Conservation (phyloP, 2,113 vertebrate genomes). For the Pitta sordida region DNA sequence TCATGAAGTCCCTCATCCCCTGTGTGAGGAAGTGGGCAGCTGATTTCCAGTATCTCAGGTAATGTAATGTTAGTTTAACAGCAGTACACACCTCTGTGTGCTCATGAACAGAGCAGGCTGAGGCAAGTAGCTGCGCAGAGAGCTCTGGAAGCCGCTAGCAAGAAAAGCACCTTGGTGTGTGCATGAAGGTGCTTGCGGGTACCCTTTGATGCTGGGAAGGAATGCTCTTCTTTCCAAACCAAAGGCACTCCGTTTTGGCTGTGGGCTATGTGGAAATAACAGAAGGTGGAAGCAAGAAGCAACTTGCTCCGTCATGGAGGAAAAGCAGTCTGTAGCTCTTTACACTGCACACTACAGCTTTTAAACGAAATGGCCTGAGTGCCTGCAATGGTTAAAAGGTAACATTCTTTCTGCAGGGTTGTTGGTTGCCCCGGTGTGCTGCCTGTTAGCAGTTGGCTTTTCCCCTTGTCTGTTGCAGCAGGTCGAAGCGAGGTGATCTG, state of each 20-base stretch:
- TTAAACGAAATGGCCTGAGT: not conserved
- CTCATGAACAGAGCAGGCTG: not conserved
- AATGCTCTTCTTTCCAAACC: not conserved
- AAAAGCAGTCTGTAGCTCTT: not conserved
- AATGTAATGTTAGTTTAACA: not conserved
- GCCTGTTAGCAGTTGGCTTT: not conserved
- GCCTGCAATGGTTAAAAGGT: not conserved
- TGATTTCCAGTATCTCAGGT: slow-evolving; percentile 35
- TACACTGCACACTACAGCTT: not conserved
- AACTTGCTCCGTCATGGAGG: slow-evolving; percentile 1
- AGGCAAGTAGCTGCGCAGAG: not conserved
- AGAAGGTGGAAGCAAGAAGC: slow-evolving; percentile 39
- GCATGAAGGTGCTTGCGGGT: not conserved
- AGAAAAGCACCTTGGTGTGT: not conserved
- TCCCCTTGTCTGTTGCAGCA: not conserved
- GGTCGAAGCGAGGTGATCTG: not conserved
- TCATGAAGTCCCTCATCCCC: not conserved
- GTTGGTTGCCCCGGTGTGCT: not conserved
- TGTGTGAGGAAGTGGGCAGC: not conserved
- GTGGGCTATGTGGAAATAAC: not conserved
- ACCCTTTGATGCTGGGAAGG: slow-evolving; percentile 26
- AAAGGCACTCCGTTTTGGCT: slow-evolving; percentile 4
- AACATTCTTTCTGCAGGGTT: not conserved
- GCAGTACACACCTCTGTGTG: not conserved
- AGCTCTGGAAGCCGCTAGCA: not conserved